These are phyloP conservation scores for Dysidea cf. avara DNA, from an alignment of 37 sponge, comb jelly and placozoan species.

Conservation along the genomic window DNA sequence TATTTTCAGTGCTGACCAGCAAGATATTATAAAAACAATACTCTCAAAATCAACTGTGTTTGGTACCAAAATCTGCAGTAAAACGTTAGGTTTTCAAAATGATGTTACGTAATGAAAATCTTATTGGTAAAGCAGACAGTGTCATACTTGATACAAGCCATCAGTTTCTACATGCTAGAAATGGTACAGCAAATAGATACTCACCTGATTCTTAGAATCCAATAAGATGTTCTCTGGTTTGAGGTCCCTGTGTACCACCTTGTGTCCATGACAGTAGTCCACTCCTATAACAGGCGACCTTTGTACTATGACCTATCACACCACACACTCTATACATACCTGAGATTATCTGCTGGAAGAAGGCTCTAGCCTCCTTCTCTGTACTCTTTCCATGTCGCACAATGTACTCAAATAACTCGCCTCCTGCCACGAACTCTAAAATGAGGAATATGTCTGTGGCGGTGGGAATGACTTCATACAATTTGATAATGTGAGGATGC, in stretches of 20 bases:
- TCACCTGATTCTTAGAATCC: constrained; percentile 54
- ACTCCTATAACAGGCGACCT: constrained; percentile 65
- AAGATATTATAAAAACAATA: too few relatives aligned
- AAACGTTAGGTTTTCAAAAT: too few relatives aligned
- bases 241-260: constrained; percentile 88
- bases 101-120: too few relatives aligned
- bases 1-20: too few relatives aligned
- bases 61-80: too few relatives aligned
- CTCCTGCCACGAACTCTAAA: constrained; percentile 96
- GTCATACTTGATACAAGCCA: too few relatives aligned
- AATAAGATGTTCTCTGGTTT: constrained; percentile 96
- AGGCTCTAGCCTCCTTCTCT: constrained; percentile 71
- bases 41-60: too few relatives aligned
- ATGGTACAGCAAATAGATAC: too few relatives aligned
- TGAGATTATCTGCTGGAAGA: constrained; percentile 96
- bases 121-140: too few relatives aligned
- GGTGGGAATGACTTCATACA: constrained; percentile 95
- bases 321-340: too few relatives aligned
- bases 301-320: too few relatives aligned
- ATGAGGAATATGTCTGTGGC: constrained; percentile 97
- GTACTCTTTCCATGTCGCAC: constrained; percentile 79
- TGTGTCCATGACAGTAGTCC: constrained; percentile 89
- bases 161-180: too few relatives aligned
- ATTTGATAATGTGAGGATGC: constrained; percentile 96
- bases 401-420: constrained; percentile 96